Evolutionary conservation across 2,113 vertebrate species (phyloP).

Genomic region (Scomber scombrus): DNA sequence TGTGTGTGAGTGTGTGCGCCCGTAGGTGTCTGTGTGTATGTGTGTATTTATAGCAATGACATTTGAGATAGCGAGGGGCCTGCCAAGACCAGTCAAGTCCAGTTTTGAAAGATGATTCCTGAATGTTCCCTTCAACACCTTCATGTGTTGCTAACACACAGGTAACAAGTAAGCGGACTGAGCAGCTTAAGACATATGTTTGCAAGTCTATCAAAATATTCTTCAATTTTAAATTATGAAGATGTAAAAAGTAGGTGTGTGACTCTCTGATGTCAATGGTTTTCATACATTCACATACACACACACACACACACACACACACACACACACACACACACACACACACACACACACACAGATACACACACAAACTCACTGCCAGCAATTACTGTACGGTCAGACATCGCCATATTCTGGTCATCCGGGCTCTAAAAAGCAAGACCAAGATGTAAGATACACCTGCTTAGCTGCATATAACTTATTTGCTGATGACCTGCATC

Average conservation of each 20-base stretch:
- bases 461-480: constrained; percentile 30
- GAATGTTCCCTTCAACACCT: constrained; percentile 29
- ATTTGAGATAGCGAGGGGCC: constrained; percentile 56
- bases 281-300: not conserved
- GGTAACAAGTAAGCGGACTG: not conserved
- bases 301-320: too few species aligned
- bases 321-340: too few species aligned
- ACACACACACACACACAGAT: not conserved
- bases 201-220: not conserved
- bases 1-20: not conserved
- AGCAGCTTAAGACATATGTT: not conserved
- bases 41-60: constrained; percentile 72
- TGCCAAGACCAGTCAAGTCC: constrained; percentile 22
- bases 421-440: not conserved
- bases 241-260: not conserved
- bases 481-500: constrained; percentile 20
- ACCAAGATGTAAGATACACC: constrained; percentile 44
- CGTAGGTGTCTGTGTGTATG: not conserved
- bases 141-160: not conserved
- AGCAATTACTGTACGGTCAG: not conserved
- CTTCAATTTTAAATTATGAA: not conserved
- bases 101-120: constrained; percentile 40
- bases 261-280: not conserved
- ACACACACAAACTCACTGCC: not conserved
- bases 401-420: not conserved